Evolutionary conservation across 2,797 vertebrate genomes (phyloP).

Genomic region (Spondyliosoma cantharus): DNA sequence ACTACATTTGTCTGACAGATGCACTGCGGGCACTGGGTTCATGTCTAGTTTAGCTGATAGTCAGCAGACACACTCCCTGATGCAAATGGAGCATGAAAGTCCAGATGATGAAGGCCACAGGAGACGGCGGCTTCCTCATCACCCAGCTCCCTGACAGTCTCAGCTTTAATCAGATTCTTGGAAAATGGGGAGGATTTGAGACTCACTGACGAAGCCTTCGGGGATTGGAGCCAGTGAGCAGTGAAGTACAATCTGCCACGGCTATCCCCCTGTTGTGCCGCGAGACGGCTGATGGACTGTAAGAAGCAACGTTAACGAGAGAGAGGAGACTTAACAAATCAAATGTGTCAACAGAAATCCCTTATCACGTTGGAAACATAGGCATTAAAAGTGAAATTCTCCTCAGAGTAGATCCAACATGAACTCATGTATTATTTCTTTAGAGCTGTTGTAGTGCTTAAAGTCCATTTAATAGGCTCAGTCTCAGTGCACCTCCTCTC

Average conservation of each 20-base stretch:
- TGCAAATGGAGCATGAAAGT: conserved; percentile 46
- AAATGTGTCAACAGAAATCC: not conserved
- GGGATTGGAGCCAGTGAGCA: conserved; percentile 59
- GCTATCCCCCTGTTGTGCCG: conserved; percentile 21
- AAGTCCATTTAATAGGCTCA: no score
- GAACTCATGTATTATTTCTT: not conserved
- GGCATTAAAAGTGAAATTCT: not conserved
- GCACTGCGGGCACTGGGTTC: not conserved
- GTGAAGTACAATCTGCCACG: conserved; percentile 54
- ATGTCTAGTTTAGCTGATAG: not conserved
- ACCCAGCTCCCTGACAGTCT: conserved; percentile 40
- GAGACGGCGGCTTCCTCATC: conserved; percentile 46
- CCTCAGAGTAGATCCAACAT: not conserved
- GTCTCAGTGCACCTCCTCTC: not conserved
- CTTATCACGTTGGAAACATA: not conserved
- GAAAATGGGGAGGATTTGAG: conserved; percentile 21
- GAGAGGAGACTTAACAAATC: conserved; percentile 7
- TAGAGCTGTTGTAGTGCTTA: not conserved
- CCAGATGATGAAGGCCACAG: conserved; percentile 40
- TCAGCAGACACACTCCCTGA: not conserved
- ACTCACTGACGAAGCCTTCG: conserved; percentile 8
- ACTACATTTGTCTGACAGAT: not conserved
- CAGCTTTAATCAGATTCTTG: conserved; percentile 29
- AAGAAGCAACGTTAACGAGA: conserved; percentile 14
- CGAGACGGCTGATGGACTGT: conserved; percentile 26